These are phyloP conservation scores for Setophaga coronata DNA, from an alignment of 2,113 vertebrate genomes.

Conservation along the genomic window DNA sequence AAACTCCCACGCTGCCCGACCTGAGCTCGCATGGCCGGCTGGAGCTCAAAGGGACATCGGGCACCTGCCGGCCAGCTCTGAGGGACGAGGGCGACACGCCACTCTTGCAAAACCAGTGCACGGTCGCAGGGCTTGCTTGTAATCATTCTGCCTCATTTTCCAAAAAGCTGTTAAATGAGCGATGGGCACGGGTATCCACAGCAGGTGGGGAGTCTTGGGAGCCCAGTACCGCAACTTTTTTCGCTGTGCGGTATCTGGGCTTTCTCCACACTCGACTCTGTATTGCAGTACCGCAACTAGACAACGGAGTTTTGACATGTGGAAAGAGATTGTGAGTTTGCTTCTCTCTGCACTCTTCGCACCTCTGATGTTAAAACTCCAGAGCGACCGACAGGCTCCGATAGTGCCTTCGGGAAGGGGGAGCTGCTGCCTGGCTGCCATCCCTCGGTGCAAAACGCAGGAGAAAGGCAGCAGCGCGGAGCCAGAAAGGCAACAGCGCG, in stretches of 20 bases:
- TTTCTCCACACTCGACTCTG: neutral
- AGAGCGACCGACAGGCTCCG: neutral
- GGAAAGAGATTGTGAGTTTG: no score
- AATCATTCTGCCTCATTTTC: neutral
- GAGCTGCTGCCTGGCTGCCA: neutral
- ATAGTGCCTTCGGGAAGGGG: accelerated
- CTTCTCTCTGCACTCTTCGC: neutral
- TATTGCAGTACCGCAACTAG: accelerated
- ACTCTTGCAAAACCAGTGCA: neutral
- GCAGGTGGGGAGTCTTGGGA: neutral
- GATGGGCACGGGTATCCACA: accelerated
- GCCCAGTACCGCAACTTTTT: neutral
- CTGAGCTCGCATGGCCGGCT: neutral
- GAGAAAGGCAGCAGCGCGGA: neutral
- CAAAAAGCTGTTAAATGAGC: accelerated
- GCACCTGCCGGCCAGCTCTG: neutral
- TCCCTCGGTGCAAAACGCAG: neutral
- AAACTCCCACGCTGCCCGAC: neutral
- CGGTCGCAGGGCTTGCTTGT: neutral
- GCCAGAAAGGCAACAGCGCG: no score
- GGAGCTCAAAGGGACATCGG: neutral
- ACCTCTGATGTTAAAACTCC: neutral
- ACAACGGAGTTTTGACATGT: neutral
- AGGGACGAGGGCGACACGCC: no score
- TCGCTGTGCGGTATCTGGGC: neutral